Evolutionary conservation across 1,140 invertebrate genomes (phyloP).

Genomic region (Lasioglossum baleicum): DNA sequence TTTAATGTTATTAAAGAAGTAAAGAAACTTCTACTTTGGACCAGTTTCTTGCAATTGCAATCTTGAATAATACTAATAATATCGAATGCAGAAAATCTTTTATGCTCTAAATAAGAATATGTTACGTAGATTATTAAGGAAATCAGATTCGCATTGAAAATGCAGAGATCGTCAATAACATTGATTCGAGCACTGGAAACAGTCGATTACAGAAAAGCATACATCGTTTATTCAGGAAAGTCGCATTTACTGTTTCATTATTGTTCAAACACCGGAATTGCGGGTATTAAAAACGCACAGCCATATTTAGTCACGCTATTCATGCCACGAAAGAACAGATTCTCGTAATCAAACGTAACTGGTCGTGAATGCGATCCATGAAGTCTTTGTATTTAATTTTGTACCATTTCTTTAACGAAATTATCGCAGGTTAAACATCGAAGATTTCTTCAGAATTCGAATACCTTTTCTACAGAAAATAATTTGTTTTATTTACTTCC

Average conservation of each 20-base stretch:
- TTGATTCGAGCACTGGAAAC: neutral
- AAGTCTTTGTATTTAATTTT: neutral
- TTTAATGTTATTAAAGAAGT: too few relatives aligned
- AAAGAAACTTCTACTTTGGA: too few relatives aligned
- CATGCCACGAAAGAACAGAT: neutral
- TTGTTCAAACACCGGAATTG: conserved; percentile 5
- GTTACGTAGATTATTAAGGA: too few relatives aligned
- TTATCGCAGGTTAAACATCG: too few relatives aligned
- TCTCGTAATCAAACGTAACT: neutral
- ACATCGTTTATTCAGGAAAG: neutral
- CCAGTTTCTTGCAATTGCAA: too few relatives aligned
- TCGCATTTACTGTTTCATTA: neutral
- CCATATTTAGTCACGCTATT: neutral
- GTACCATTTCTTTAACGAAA: neutral
- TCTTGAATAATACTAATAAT: too few relatives aligned
- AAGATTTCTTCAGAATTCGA: too few relatives aligned
- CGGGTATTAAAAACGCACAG: neutral
- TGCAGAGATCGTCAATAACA: neutral
- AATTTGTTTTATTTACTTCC: too few relatives aligned
- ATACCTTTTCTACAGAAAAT: too few relatives aligned
- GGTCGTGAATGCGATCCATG: neutral
- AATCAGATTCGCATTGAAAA: neutral
- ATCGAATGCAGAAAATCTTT: too few relatives aligned
- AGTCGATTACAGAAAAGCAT: neutral
- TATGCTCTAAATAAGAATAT: too few relatives aligned